phyloP scores from a whole-genome alignment of 2,888 invertebrate species.

The Himalopsyche japonica region DNA sequence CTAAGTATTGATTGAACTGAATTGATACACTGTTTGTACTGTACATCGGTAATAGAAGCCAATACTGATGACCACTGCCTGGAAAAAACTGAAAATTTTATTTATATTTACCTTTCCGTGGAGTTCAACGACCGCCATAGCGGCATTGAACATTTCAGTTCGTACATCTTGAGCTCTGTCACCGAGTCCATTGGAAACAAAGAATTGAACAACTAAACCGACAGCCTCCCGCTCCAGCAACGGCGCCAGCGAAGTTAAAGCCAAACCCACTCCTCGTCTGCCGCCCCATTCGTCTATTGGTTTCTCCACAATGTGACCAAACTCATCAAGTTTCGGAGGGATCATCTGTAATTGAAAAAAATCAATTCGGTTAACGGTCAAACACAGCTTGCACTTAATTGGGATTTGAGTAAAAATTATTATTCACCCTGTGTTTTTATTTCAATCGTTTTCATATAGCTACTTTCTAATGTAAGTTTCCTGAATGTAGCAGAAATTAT shows the following conservation, averaged over 20 bases:
- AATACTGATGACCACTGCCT: too few relatives aligned
- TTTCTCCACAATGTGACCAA: conserved; percentile 84
- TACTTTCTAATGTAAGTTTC: too few relatives aligned
- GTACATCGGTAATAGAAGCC: too few relatives aligned
- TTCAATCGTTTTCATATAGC: too few relatives aligned
- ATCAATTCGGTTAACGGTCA: background rate
- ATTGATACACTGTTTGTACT: too few relatives aligned
- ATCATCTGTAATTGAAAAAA: conserved; percentile 61
- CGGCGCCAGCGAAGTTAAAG: conserved; percentile 78
- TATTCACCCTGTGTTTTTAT: too few relatives aligned
- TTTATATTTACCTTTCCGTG: conserved; percentile 80
- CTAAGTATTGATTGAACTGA: too few relatives aligned
- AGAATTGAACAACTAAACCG: conserved; percentile 73
- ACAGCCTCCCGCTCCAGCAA: conserved; percentile 69
- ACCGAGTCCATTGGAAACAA: conserved; percentile 82
- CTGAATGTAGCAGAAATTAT: too few relatives aligned
- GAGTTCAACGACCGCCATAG: conserved; percentile 86
- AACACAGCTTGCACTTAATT: too few relatives aligned
- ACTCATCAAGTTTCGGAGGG: conserved; percentile 85
- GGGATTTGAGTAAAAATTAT: too few relatives aligned
- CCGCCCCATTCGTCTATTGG: conserved; percentile 91
- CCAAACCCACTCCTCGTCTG: conserved; percentile 85
- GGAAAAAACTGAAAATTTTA: too few relatives aligned
- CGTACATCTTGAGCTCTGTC: conserved; percentile 84
- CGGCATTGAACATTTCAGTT: conserved; percentile 90